These are phyloP conservation scores for Brachypalpus laphriformis DNA, from an alignment of 2,888 invertebrate species.

Conservation along the genomic window DNA sequence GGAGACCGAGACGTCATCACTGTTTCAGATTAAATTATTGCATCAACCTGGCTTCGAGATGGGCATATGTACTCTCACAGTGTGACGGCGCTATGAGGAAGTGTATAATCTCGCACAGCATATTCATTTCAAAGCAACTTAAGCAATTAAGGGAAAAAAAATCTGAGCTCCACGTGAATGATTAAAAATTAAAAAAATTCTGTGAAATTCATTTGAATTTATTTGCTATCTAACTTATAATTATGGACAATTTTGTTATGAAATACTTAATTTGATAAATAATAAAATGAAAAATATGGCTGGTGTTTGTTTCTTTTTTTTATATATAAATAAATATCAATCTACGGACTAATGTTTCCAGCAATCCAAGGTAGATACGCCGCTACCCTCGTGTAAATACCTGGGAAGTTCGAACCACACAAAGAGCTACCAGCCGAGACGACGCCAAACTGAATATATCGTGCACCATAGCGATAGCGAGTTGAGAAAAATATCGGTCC, in stretches of 20 bases:
- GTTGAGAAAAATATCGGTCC: conserved; percentile 77
- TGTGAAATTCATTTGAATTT: neutral
- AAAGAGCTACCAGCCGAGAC: conserved; percentile 86
- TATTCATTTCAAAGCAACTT: too few species aligned
- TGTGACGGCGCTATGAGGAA: neutral
- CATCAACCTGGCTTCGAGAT: too few species aligned
- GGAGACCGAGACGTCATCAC: neutral
- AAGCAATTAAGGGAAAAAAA: too few species aligned
- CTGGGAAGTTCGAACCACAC: conserved; percentile 84
- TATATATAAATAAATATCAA: neutral
- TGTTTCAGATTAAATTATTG: too few species aligned
- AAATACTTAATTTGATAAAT: neutral
- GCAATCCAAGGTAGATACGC: conserved; percentile 85
- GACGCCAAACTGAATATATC: conserved; percentile 83
- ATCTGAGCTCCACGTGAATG: too few species aligned
- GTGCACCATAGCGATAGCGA: conserved; percentile 60
- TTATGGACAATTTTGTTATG: neutral
- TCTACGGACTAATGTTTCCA: conserved; percentile 70
- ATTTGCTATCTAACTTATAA: neutral
- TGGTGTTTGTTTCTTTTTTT: neutral
- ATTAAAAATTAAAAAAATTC: neutral
- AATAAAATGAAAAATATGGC: neutral
- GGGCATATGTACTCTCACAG: too few species aligned
- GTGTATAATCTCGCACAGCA: neutral
- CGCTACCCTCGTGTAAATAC: conserved; percentile 84